Evolutionary conservation across 2,113 vertebrate species (phyloP), one percentile per base, ranked within the genome.

Genomic region (Poeciliopsis turrubarensis): DNA sequence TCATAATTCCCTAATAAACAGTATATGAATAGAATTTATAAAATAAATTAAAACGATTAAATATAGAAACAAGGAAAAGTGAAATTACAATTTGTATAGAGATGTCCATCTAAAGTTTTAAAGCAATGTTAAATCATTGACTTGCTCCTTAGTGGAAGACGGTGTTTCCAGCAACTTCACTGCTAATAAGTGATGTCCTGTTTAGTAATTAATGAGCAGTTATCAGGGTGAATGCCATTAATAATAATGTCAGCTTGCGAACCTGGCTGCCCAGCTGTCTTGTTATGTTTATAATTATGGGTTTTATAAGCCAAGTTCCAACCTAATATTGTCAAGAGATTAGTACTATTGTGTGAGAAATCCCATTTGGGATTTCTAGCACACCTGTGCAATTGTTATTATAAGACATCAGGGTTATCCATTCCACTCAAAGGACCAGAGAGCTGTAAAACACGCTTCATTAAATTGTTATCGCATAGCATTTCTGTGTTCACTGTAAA

Each of bases 151-250:
- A 61, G 4, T 15, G 9, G 44, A 61, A 19, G 57, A 80, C 62
- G 78, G 26, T 32, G 60, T 65, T 70, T 67, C 32, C 44, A 47
- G 11, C 60, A 68, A 72, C 31, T 54, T 66, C 44, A 34, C 75
- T 60, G 57, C 70, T 79, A 67, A 81, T 83, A 39, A 83, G 81
- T 76, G 73, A 77, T 39, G 71, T 31, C 30, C 73, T 67, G 61
- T 81, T n/a, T 17, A 47, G 41, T 76, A 54, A 77, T 85, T 74
- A 78, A 85, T 81, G 62, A 32, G 75, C 65, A 73, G 80, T 75
- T 79, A 83, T 70, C 63, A 86, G 75, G 73, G 34, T 80, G 34
- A 79, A 65, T 62, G 72, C 68, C 72, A 67, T 70, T 44, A 77
- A 68, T 81, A 79, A 83, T 72, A 37, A 72, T 62, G 44, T 26